phyloP scores from a whole-genome alignment of 1,140 invertebrate genomes.

The Meloidogyne chitwoodi region DNA sequence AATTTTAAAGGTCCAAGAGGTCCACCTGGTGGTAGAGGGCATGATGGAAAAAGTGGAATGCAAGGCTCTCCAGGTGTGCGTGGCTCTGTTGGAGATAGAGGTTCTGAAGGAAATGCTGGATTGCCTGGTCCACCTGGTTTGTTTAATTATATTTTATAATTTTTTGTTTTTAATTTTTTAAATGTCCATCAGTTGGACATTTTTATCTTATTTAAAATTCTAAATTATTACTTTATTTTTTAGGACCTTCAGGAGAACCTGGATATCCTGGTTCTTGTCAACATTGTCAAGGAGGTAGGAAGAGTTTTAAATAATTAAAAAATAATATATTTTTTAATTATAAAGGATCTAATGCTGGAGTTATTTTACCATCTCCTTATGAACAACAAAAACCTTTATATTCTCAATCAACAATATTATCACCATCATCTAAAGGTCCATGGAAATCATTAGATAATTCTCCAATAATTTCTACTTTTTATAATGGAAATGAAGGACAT shows the following conservation, averaged over 20 bases:
- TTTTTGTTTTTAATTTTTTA: background rate
- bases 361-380: background rate
- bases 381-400: background rate
- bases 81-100: conserved; percentile 35
- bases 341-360: conserved; percentile 4
- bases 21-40: conserved; percentile 31
- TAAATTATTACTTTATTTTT: background rate
- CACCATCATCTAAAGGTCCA: background rate
- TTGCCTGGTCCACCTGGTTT: conserved; percentile 41
- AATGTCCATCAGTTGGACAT: no score
- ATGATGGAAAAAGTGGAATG: conserved; percentile 40
- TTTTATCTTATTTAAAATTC: no score
- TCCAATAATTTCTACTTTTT: background rate
- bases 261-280: conserved; percentile 35
- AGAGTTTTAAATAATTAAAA: background rate
- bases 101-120: conserved; percentile 36
- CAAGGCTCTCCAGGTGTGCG: conserved; percentile 30
- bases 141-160: background rate
- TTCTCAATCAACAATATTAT: background rate
- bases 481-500: background rate
- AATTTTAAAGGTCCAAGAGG: conserved; percentile 16
- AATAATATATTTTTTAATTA: background rate
- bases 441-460: background rate
- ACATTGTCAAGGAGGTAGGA: conserved; percentile 33
- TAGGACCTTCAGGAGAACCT: conserved; percentile 33